A percentile compares a stretch with the other conserved stretches of the same genome.
phyloP scores from a whole-genome alignment of 2,797 vertebrate species.

The Chromis chromis region DNA sequence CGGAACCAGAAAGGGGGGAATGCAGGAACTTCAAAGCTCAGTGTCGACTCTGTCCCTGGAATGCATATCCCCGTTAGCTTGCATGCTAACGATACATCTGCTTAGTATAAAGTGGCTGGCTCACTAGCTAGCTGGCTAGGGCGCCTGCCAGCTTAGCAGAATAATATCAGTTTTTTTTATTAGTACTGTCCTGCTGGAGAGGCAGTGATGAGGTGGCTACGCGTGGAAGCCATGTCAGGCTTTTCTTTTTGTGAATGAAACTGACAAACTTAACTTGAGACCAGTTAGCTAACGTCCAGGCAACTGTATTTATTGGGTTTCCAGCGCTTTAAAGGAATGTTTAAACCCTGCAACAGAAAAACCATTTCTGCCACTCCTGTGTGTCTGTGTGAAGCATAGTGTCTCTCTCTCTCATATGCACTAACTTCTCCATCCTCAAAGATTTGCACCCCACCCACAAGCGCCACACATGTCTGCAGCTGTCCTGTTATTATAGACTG shows the following conservation, averaged over 20 bases:
- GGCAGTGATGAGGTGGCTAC: conserved; percentile 19
- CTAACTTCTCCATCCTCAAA: conserved; percentile 18
- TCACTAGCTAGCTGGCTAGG: conserved; percentile 53
- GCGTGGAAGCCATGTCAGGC: conserved; percentile 20
- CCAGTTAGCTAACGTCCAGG: conserved; percentile 14
- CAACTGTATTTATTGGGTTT: background rate
- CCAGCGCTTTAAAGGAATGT: background rate
- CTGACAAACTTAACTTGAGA: conserved; percentile 56
- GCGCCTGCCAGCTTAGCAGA: conserved; percentile 19
- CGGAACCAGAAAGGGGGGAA: conserved; percentile 10
- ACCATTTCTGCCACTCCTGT: background rate
- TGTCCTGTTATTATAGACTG: conserved; percentile 11
- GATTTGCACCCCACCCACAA: background rate
- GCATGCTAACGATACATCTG: conserved; percentile 74
- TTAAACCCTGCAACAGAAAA: background rate
- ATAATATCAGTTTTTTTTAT: background rate
- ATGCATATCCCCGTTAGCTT: conserved; percentile 72
- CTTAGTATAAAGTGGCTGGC: conserved; percentile 55
- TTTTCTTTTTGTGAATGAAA: conserved; percentile 47
- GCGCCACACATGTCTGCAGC: conserved; percentile 4
- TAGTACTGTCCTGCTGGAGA: conserved; percentile 20
- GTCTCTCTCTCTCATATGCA: background rate
- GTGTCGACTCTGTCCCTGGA: conserved; percentile 57
- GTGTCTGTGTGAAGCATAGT: background rate
- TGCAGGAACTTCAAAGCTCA: conserved; percentile 71